These are phyloP conservation scores for Microctenopoma stevenorrisi DNA, from an alignment of 2,797 vertebrate species.

Conservation along the genomic window DNA sequence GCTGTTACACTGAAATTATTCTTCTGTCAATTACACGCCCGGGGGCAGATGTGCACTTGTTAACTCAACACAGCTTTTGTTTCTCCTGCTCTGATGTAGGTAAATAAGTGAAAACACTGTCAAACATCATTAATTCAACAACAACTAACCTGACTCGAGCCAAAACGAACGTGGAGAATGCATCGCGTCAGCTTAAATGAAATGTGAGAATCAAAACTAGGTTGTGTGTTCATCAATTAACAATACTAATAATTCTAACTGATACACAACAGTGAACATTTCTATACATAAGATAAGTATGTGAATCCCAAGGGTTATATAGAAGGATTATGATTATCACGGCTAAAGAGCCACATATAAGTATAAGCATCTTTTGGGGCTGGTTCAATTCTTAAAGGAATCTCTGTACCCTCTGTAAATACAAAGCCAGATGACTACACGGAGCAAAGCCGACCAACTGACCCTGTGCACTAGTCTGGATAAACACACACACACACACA, in stretches of 20 bases:
- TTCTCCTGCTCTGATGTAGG: slow-evolving; percentile 37
- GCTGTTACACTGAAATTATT: slow-evolving; percentile 53
- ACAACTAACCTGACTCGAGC: slow-evolving; percentile 16
- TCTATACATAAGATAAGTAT: slow-evolving; percentile 7
- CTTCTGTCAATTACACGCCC: slow-evolving; percentile 55
- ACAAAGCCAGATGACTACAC: slow-evolving; percentile 38
- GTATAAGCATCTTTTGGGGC: neutral
- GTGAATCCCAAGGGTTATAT: neutral
- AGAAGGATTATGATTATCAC: neutral
- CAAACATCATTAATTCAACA: slow-evolving; percentile 34
- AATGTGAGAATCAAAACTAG: slow-evolving; percentile 7
- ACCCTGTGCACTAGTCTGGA: slow-evolving; percentile 57
- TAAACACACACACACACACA: slow-evolving; percentile 38
- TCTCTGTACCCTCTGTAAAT: slow-evolving; percentile 27
- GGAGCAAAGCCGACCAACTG: slow-evolving; percentile 56
- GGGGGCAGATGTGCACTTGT: slow-evolving; percentile 43
- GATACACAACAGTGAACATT: neutral
- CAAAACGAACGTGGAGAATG: slow-evolving; percentile 1
- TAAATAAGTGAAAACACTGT: slow-evolving; percentile 21
- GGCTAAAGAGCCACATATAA: neutral
- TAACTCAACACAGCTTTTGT: slow-evolving; percentile 33
- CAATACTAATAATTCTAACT: neutral
- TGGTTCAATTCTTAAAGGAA: slow-evolving; percentile 23
- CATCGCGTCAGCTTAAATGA: neutral
- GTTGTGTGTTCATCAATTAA: neutral